These are phyloP conservation scores for Clostera curtula DNA, from an alignment of 2,888 invertebrate genomes.

Conservation along the genomic window DNA sequence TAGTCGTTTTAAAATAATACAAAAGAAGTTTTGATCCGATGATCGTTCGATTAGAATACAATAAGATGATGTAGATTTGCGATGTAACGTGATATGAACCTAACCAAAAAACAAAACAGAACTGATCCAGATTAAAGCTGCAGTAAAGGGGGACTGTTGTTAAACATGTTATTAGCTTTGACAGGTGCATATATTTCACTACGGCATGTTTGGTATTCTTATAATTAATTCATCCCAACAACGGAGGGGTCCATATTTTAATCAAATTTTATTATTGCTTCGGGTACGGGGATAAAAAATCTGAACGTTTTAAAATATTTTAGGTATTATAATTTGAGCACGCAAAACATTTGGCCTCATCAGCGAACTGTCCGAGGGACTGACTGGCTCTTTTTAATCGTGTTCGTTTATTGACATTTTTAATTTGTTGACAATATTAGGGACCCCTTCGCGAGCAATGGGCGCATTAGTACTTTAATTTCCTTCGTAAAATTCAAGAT, in stretches of 20 bases:
- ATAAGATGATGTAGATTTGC: no score
- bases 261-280: slow-evolving; percentile 57
- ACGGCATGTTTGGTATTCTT: slow-evolving; percentile 52
- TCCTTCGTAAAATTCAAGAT: slow-evolving; percentile 19
- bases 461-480: slow-evolving; percentile 23
- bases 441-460: slow-evolving; percentile 23
- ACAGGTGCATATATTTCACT: slow-evolving; percentile 38
- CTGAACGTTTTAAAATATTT: slow-evolving; percentile 34
- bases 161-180: slow-evolving; percentile 28
- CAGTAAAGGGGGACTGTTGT: slow-evolving; percentile 12
- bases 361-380: slow-evolving; percentile 34
- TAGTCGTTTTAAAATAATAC: neutral
- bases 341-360: slow-evolving; percentile 41
- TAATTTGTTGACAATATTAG: slow-evolving; percentile 23
- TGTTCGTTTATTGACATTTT: slow-evolving; percentile 25
- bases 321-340: slow-evolving; percentile 40
- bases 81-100: no score
- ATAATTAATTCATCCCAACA: slow-evolving; percentile 56
- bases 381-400: slow-evolving; percentile 25
- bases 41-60: no score
- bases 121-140: slow-evolving; percentile 8
- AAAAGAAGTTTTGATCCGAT: no score
- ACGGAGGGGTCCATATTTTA: slow-evolving; percentile 55
- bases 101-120: no score
- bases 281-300: slow-evolving; percentile 45